Evolutionary conservation across 2,797 vertebrate genomes (phyloP), one percentile per base, ranked within the genome.

Genomic region (Serranus cabrilla): DNA sequence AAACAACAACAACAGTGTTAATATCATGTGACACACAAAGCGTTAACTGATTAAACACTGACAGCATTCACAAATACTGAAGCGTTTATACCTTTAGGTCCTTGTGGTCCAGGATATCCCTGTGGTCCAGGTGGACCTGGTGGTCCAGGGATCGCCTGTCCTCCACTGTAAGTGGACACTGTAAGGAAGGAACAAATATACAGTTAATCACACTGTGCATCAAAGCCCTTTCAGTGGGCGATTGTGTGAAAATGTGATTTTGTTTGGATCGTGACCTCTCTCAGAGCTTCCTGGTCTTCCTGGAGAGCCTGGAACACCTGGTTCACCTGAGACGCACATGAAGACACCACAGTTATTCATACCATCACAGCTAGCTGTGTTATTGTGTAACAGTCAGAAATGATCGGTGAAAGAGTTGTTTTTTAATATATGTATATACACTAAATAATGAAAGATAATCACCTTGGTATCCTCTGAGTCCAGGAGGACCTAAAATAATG

Each of bases 381-480:
- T 66, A 40, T 1, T 47, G 45, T 8, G 12, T 23, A 47, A 45
- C 17, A 23, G 14, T 61, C n/a, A 62, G 23, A 60, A 18, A 56
- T 13, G 49, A 40, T 14, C 34, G 60, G 45, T 40, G 20, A 64
- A 60, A 59, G 55, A 39, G 8, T 40, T 40, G 12, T 40, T 3
- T 34, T 34, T 34, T 34, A 40, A 27, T 27, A 27, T 27, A 27
- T 27, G 3, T 27, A 64, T 3, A 14, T 7, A 50, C 11, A 16
- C 1, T 60, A 40, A 52, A 27, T 2, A 34, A 27, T 43, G 2
- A n/a, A 71, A 23, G 8, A 31, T 8, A 58, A 37, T 82, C 79
- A 95, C 95, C 95, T 92, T 92, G 92, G 68, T 91, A 94, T 80
- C 95, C 95, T 54, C 94, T 94, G 42, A 86, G 94, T 88, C 95